A percentile compares a stretch with the other conserved stretches of the same genome.
Evolutionary conservation across 2,113 vertebrate genomes (phyloP).

Genomic region (Ceratotherium simum): DNA sequence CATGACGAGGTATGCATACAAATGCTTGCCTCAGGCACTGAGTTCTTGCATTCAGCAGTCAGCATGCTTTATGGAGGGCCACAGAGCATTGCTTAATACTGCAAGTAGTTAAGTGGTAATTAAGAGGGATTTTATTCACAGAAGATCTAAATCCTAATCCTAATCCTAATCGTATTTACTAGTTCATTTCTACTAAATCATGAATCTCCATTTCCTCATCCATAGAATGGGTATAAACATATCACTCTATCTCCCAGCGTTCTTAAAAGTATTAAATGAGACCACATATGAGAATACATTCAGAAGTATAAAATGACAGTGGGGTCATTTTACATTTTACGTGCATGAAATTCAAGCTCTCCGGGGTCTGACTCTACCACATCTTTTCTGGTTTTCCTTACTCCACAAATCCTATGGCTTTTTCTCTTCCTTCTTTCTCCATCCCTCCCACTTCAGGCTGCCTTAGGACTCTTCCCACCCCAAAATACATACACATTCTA

Average conservation of each 20-base stretch:
- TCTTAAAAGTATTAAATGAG: not conserved
- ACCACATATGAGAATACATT: not conserved
- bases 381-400: not conserved
- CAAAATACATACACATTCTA: not conserved
- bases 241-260: not conserved
- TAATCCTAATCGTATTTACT: constrained; percentile 14
- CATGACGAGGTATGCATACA: not conserved
- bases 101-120: not conserved
- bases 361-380: not conserved
- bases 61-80: not conserved
- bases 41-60: not conserved
- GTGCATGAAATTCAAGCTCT: not conserved
- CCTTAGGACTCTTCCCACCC: not conserved
- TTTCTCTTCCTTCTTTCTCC: not conserved
- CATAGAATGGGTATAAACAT: not conserved
- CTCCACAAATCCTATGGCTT: not conserved
- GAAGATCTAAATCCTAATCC: not conserved
- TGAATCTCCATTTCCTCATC: not conserved
- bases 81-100: not conserved
- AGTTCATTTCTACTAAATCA: not conserved
- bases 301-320: not conserved
- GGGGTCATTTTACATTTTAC: not conserved
- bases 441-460: not conserved
- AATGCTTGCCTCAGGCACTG: not conserved
- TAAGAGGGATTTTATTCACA: not conserved